Evolutionary conservation across 2,888 invertebrate genomes (phyloP), one percentile per base, ranked within the genome.

Genomic region (Blera fallax): DNA sequence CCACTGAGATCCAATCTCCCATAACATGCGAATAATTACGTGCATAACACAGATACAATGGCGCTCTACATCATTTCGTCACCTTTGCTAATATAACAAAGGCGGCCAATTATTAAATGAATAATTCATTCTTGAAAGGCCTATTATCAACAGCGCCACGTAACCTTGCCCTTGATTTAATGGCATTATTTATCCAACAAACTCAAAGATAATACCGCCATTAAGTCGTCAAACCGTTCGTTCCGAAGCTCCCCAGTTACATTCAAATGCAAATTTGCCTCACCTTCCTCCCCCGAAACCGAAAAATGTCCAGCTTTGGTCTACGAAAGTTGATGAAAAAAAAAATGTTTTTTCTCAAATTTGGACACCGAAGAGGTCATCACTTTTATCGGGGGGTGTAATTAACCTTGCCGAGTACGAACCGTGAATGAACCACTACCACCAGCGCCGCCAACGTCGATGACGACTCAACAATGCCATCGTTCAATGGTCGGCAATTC

Each of bases 151-250:
- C 29, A 43, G 11, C 40, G 43, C 52, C 32, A 52, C 37, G 7
- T 50, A 60, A 72, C 82, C 82, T 83, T 83, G 82, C 82, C 82
- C 82, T 83, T 83, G 82, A 83, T 83, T 67, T 54, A 83, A 60
- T 72, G 58, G 37, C 77, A 67, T 54, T 67, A 65, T 72, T 77
- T 78, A 83, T 72, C 58, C 34, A 65, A 40, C 52, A 65, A 54
- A 64, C 54, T 14, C 52, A 73, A 54, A 64, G 64, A 56, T 65
- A 74, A 54, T 24, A 43, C 64, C 32, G 52, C 45, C 62, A 74
- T 54, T 74, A 29, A 45, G 52, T 27, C 27, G 52, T 24, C 52
- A 29, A 27, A n/a, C 34, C 40, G 54, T 34, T 50, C 29, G 14
- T 18, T 54, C 40, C 40, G 29, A 40, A 54, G 48, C 58, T 43